Percentiles rank a stretch among this genome's conserved stretches.
These are phyloP conservation scores for Siderastrea siderea DNA, from an alignment of 92 coral and sea anemone species.

Conservation along the genomic window DNA sequence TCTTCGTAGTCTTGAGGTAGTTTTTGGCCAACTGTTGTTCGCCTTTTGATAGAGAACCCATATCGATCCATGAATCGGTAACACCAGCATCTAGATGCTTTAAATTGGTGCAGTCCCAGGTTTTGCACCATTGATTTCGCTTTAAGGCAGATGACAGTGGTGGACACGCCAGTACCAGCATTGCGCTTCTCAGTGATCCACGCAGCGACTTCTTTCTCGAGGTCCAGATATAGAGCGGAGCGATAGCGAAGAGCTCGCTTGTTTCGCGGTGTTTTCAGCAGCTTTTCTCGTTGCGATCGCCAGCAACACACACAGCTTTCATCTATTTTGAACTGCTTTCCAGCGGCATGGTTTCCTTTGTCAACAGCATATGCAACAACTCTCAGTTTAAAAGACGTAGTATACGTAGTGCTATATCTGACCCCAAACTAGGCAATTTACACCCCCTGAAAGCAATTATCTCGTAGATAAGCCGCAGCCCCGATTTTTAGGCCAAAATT, in stretches of 20 bases:
- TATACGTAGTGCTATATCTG: too few species aligned
- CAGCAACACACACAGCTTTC: slow-evolving; percentile 47
- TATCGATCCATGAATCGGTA: slow-evolving; percentile 33
- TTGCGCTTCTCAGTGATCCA: slow-evolving; percentile 32
- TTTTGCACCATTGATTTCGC: slow-evolving; percentile 38
- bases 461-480: too few species aligned
- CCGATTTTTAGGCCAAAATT: too few species aligned
- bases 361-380: slow-evolving; percentile 39
- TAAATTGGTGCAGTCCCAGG: slow-evolving; percentile 34
- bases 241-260: slow-evolving; percentile 37
- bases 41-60: slow-evolving; percentile 52
- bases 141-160: slow-evolving; percentile 25
- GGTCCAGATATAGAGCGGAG: slow-evolving; percentile 28
- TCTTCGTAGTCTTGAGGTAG: slow-evolving; percentile 42
- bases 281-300: slow-evolving; percentile 47
- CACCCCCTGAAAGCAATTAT: too few species aligned
- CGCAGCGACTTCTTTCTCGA: slow-evolving; percentile 37
- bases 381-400: slow-evolving; percentile 30
- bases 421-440: too few species aligned
- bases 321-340: slow-evolving; percentile 41
- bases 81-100: slow-evolving; percentile 34
- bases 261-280: slow-evolving; percentile 29
- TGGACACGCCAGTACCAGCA: slow-evolving; percentile 43
- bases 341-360: slow-evolving; percentile 49
- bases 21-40: slow-evolving; percentile 33